Conservation (phyloP, 2,888 invertebrate species). For the Andrena praecox region DNA sequence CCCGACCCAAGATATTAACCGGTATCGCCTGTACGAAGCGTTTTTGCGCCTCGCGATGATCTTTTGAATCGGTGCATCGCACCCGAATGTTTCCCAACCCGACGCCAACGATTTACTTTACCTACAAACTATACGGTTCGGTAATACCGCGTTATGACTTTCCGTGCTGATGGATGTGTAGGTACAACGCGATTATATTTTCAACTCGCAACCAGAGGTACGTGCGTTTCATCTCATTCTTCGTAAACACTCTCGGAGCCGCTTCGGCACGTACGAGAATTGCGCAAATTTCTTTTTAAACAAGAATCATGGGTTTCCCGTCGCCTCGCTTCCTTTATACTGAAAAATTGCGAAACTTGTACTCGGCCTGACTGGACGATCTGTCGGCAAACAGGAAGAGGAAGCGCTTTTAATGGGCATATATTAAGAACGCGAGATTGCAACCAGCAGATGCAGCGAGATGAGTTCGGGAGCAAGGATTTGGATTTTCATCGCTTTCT, state of each 20-base stretch:
- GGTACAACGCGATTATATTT: constrained; percentile 8
- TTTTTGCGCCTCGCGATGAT: not conserved
- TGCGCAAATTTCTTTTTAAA: constrained; percentile 17
- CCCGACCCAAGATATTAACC: not conserved
- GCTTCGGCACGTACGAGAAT: constrained; percentile 2
- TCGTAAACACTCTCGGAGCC: constrained; percentile 31
- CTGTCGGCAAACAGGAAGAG: constrained; percentile 45
- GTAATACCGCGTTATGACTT: constrained; percentile 11
- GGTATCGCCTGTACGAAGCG: not conserved
- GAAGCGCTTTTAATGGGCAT: constrained; percentile 10
- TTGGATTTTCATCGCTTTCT: not conserved
- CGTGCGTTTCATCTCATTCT: constrained; percentile 31
- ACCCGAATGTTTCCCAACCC: too few relatives aligned
- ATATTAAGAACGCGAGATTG: constrained; percentile 48
- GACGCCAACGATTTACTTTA: constrained; percentile 1
- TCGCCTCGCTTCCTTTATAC: not conserved
- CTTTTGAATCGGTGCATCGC: too few relatives aligned
- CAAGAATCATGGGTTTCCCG: not conserved
- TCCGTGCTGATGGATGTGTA: constrained; percentile 2
- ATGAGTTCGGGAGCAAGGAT: not conserved
- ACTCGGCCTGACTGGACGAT: not conserved
- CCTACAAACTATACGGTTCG: constrained; percentile 4
- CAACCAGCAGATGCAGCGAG: not conserved
- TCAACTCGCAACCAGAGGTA: constrained; percentile 18
- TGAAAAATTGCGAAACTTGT: not conserved